Base-by-base conservation (phyloP, 2,113 vertebrate species). In the Proteles cristata region DNA sequence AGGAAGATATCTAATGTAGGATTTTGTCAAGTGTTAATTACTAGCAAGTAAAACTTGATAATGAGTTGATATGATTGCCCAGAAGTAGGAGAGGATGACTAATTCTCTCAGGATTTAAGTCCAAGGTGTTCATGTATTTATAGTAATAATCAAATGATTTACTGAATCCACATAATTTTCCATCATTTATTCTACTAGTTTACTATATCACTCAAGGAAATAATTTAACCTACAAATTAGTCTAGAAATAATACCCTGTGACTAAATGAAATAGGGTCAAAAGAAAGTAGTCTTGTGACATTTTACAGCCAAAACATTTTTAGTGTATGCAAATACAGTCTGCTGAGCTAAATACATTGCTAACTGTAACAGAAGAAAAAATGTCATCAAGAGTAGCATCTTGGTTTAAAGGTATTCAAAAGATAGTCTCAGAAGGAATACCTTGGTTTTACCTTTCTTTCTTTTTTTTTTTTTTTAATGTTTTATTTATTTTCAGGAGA, bases 31-130 rank as follows among this genome's bases (percentile, higher is more conserved):
- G 69, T 26, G 2, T 87, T 85, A 86, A 63, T 74, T 80, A 28
- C 17, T 93, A 48, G 43, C 86, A 76, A 63, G 17, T 48, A 48
- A 80, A 91, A 65, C 0, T 77, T 84, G 16, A 10, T 39, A 8
- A 71, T 69, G 39, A 55, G 50, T 84, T 76, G 28, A 21, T 58
- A 66, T 77, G 73, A 69, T 96, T 55, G 17, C 81, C 79, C 45
- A 89, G 12, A 48, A 43, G 17, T 71, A 79, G 33, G 23, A 83
- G 28, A 91, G 31, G 33, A 68, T 33, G 4, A 4, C 58, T 71
- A 80, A 90, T 93, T 92, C 25, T 94, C 43, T 85, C 23, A 94
- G 31, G 11, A 53, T 61, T 96, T 88, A 95, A 48, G 28, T 39
- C 26, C 85, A 50, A 92, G 25, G 15, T 53, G 10, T 55, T 80